Evolutionary conservation across 37 sponge, comb jelly and placozoan genomes (phyloP), one percentile per base, ranked within the genome.

Genomic region (Haliclona indistincta): DNA sequence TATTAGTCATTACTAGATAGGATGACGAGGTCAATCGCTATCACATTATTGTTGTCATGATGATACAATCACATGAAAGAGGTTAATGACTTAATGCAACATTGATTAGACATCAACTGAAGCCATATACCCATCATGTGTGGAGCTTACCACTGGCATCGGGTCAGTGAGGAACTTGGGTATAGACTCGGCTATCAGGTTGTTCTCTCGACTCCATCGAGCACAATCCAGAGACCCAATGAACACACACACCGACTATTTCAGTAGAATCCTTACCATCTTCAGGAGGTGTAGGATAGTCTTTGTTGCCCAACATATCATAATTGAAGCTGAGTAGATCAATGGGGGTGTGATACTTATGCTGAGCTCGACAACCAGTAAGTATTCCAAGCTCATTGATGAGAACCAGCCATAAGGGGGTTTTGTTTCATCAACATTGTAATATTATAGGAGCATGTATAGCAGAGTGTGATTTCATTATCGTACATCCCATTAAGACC

Each of bases 321-420:
- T 83, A 99, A 82, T 99, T 97, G 83, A 93, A 96, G 4, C 88
- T 87, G 53, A 99, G 84, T 34, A 96, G 71, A 47, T 99, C 99
- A 80, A 99, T 99, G 22, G 99, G 99, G 34, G 96, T 96, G 60
- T 86, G 97, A 62, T 81, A 99, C 71, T 96, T 96, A 81, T 99
- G 99, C 38, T 93, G 91, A 49, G 94, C 96, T 78, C 99, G 97
- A 94, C 61, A 32, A 55, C n/a, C 38, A 28, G 20, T 35, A 56
- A 38, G 33, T 25, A 30, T 35, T 29, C 23, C 20, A 44, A 36
- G 43, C 8, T 10, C 6, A 38, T 32, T 25, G 15, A 30, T 30
- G 10, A 30, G 8, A 30, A 11, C 15, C n/a, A n/a, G n/a, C n/a
- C n/a, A n/a, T n/a, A n/a, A n/a, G n/a, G n/a, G n/a, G n/a, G n/a